Evolutionary conservation across 2,888 invertebrate genomes (phyloP), one percentile per base, ranked within the genome.

Genomic region (Ennomos fuscantarius): DNA sequence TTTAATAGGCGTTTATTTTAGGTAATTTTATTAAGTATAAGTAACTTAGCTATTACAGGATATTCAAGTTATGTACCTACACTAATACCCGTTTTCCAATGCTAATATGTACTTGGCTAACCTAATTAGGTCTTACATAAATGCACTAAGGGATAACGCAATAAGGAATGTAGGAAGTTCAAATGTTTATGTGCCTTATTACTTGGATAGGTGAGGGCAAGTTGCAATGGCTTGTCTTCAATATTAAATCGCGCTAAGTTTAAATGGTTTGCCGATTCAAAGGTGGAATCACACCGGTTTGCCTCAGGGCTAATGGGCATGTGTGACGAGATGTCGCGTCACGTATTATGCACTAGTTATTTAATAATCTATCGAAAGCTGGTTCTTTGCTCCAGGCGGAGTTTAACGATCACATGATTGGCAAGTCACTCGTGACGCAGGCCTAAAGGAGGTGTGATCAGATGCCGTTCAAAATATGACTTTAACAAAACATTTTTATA

Each of bases 351-450:
- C 58, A 43, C 55, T 61, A 66, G 63, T 65, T 69, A 68, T 64
- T 64, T 65, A 69, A 65, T 63, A 60, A 61, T 55, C 55, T 50
- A 65, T 61, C 56, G 55, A 60, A 56, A 66, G 64, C 69, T 60
- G 65, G 65, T 65, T 68, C 49, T 45, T 53, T 43, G 63, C 68
- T 55, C 46, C 51, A 37, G 65, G 68, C 67, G 49, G 55, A 49
- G 55, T 44, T 63, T 58, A 62, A 55, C 49, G 39, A 61, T 57
- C 24, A 58, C 61, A 47, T 62, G 61, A 67, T 57, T 67, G 65
- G 58, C 62, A 63, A 62, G 63, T 60, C 46, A 43, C 51, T 39
- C 37, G 62, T 65, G 62, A 63, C 63, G 62, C 55, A 44, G 47
- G 34, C 45, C 31, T 34, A 10, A 42, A 41, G 47, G 49, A 49